phyloP scores from a whole-genome alignment of 2,797 vertebrate species.

The Peromyscus attwateri region DNA sequence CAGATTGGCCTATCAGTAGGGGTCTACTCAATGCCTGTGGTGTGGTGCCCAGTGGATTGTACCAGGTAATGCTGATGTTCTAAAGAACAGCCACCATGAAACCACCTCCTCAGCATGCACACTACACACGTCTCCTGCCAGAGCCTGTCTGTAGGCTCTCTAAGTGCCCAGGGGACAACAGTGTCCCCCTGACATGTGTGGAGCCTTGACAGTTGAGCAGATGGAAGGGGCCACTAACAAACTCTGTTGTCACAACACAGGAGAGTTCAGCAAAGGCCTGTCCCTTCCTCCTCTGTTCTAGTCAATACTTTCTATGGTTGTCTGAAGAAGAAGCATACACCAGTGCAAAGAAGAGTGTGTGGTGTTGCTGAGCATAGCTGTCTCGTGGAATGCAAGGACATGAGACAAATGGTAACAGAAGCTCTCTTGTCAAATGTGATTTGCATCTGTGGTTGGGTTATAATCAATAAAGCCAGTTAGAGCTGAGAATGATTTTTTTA shows the following conservation, averaged over 20 bases:
- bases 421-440: background rate
- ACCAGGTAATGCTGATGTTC: background rate
- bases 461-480: background rate
- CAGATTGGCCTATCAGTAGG: background rate
- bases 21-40: background rate
- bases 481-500: background rate
- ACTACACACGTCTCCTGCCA: background rate
- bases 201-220: background rate
- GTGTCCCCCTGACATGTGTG: too few species aligned
- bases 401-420: background rate
- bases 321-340: background rate
- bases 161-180: background rate
- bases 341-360: background rate
- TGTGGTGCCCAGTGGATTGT: background rate
- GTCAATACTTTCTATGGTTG: background rate
- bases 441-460: background rate
- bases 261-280: background rate
- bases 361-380: background rate
- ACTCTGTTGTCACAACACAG: background rate
- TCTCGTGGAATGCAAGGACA: background rate
- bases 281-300: background rate
- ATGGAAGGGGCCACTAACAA: background rate
- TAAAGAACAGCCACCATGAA: rapidly evolving
- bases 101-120: background rate
- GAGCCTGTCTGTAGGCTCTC: background rate